phyloP scores from a whole-genome alignment of 1,140 invertebrate species.

The Lamellibrachia luymesi region DNA sequence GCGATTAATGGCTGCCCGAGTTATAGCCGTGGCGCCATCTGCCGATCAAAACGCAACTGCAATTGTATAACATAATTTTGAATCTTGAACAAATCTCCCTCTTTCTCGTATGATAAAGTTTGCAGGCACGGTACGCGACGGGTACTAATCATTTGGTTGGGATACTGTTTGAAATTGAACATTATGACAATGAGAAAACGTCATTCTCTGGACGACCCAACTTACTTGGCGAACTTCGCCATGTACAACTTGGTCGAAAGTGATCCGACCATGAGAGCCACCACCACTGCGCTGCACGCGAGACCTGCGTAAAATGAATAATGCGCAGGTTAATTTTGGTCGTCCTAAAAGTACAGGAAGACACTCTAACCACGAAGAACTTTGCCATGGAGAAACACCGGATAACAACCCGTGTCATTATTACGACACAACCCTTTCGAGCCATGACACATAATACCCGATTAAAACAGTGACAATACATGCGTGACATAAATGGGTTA shows the following conservation, averaged over 20 bases:
- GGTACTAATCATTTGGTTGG: not conserved
- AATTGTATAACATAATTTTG: not conserved
- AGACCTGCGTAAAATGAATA: not conserved
- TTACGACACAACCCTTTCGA: too few species aligned
- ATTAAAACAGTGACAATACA: too few species aligned
- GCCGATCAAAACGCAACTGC: not conserved
- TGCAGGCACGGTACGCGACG: not conserved
- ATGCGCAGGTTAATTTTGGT: too few species aligned
- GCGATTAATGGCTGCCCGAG: not conserved
- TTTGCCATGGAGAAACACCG: too few species aligned
- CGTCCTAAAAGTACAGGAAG: too few species aligned
- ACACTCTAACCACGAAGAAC: too few species aligned
- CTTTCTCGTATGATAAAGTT: not conserved
- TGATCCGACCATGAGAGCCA: not conserved
- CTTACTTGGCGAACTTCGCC: not conserved
- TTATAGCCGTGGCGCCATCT: not conserved
- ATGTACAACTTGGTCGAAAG: not conserved
- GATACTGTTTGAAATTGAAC: not conserved
- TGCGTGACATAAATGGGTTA: too few species aligned
- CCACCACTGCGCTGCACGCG: not conserved
- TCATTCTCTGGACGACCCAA: not conserved
- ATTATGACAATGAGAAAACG: too few species aligned
- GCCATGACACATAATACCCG: too few species aligned
- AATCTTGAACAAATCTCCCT: not conserved
- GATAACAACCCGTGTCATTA: too few species aligned